Evolutionary conservation across 2,888 invertebrate genomes (phyloP).

Genomic region (Caenorhabditis zanzibari): DNA sequence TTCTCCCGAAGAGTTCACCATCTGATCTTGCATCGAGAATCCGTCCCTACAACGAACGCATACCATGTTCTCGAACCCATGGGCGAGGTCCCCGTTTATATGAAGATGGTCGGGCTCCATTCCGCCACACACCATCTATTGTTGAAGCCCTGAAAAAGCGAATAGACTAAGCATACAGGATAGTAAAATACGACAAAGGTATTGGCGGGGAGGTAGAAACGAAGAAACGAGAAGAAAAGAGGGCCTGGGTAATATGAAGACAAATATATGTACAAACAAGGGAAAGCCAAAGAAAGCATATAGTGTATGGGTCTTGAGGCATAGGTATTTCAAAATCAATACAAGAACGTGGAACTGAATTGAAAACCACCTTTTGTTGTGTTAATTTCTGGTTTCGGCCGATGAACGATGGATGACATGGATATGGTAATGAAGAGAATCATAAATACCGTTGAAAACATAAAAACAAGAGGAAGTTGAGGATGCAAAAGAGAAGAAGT

Average conservation of each 20-base stretch:
- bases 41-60: constrained; percentile 90
- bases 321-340: constrained; percentile 41
- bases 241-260: constrained; percentile 55
- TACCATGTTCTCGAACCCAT: constrained; percentile 80
- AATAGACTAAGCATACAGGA: constrained; percentile 36
- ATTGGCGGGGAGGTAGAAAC: constrained; percentile 1
- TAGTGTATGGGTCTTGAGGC: constrained; percentile 8
- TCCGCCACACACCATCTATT: constrained; percentile 76
- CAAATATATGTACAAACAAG: constrained; percentile 65
- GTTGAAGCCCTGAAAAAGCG: constrained; percentile 28
- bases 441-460: constrained; percentile 1
- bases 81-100: constrained; percentile 78
- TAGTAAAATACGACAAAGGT: constrained; percentile 18
- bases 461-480: constrained; percentile 1
- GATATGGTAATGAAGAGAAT: constrained; percentile 23
- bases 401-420: constrained; percentile 17
- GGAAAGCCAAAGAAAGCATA: constrained; percentile 55
- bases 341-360: not conserved
- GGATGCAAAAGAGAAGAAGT: constrained; percentile 4
- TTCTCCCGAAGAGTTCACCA: constrained; percentile 98
- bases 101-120: constrained; percentile 72
- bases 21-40: constrained; percentile 96
- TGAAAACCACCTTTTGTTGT: constrained; percentile 26
- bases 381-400: constrained; percentile 36
- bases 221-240: constrained; percentile 15